Evolutionary conservation across 2,797 vertebrate genomes (phyloP).

Genomic region (Fundulus diaphanus): DNA sequence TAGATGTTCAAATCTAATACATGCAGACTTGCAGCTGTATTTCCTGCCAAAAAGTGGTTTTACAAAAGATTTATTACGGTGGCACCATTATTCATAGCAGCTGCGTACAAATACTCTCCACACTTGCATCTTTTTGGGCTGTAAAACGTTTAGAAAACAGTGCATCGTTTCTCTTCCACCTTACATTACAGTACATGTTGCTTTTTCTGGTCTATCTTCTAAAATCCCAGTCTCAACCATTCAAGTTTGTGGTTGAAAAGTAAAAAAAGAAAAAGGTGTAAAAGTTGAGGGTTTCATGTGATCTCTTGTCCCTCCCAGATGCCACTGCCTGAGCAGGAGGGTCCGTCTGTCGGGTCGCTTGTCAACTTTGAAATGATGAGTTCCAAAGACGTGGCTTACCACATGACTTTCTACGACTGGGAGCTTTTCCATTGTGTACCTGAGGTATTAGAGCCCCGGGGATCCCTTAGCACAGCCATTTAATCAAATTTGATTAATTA

Average conservation of each 20-base stretch:
- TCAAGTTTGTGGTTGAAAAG: background rate
- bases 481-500: background rate
- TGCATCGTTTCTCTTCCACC: background rate
- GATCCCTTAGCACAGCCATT: background rate
- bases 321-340: conserved; percentile 94
- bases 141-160: too few relatives aligned
- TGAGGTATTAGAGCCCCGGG: conserved; percentile 82
- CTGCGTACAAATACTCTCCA: too few relatives aligned
- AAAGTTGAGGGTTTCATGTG: background rate
- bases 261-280: background rate
- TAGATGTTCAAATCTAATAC: too few relatives aligned
- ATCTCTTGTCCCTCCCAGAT: conserved; percentile 74
- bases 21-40: too few relatives aligned
- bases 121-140: too few relatives aligned
- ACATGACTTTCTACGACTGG: conserved; percentile 97
- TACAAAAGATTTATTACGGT: too few relatives aligned
- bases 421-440: conserved; percentile 98
- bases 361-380: conserved; percentile 96
- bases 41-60: too few relatives aligned
- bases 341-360: conserved; percentile 88
- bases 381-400: conserved; percentile 95
- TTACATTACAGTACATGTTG: background rate
- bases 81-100: too few relatives aligned
- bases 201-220: background rate
- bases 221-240: background rate